phyloP scores from a whole-genome alignment of 2,113 vertebrate species.

The Sander vitreus region DNA sequence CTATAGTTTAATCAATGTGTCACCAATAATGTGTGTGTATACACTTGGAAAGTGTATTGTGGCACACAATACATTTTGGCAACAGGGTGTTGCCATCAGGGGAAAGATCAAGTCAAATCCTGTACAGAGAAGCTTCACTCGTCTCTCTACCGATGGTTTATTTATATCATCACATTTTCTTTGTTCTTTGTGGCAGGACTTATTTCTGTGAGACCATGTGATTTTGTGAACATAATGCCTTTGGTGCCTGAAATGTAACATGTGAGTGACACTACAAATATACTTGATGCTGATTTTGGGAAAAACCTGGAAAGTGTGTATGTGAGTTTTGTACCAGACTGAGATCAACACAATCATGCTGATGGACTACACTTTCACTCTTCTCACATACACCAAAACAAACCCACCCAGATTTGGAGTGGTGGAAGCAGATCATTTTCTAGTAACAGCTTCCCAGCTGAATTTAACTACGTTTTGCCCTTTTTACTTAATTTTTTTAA shows the following conservation, averaged over 20 bases:
- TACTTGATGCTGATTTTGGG: neutral
- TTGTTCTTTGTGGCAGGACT: slow-evolving; percentile 31
- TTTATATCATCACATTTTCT: neutral
- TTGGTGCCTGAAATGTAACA: slow-evolving; percentile 4
- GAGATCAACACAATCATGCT: neutral
- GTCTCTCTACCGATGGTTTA: neutral
- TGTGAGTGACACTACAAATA: neutral
- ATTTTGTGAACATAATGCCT: neutral
- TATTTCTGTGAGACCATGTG: neutral
- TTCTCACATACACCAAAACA: neutral
- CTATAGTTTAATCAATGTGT: neutral
- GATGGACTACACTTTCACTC: neutral
- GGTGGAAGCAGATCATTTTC: slow-evolving; percentile 24
- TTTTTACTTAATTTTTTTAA: slow-evolving; percentile 1
- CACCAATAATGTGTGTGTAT: neutral
- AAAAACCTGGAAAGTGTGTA: neutral
- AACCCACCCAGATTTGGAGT: slow-evolving; percentile 1
- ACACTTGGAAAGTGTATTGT: neutral
- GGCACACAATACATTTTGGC: neutral
- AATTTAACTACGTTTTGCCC: slow-evolving; percentile 43
- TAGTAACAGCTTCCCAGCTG: slow-evolving; percentile 23
- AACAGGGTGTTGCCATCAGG: neutral
- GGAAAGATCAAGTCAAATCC: too few species aligned
- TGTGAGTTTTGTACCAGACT: neutral
- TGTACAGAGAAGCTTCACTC: neutral